phyloP scores from a whole-genome alignment of 1,140 invertebrate species.

The Pristionchus pacificus region DNA sequence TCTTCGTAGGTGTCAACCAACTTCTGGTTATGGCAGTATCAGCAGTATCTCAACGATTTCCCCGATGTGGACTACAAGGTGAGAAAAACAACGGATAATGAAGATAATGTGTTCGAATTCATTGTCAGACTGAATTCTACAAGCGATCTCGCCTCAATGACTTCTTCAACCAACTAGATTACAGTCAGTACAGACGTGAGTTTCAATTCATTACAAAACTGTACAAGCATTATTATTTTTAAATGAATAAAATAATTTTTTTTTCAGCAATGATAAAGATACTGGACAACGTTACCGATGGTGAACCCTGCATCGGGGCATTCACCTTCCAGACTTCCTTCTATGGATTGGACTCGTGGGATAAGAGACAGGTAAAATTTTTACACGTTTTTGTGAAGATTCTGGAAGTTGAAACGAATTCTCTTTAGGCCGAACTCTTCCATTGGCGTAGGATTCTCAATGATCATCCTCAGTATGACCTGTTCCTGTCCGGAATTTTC shows the following conservation, averaged over 20 bases:
- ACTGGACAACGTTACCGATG: conserved; percentile 42
- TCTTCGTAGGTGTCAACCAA: conserved; percentile 44
- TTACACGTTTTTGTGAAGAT: background rate
- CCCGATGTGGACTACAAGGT: conserved; percentile 46
- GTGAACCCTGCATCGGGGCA: conserved; percentile 53
- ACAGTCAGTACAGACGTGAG: conserved; percentile 54
- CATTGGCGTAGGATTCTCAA: conserved; percentile 50
- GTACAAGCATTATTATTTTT: conserved; percentile 10
- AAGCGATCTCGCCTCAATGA: conserved; percentile 48
- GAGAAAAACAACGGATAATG: background rate
- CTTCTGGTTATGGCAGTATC: conserved; percentile 57
- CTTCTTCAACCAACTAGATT: conserved; percentile 55
- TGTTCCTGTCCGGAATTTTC: conserved; percentile 54
- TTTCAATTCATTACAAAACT: too few species aligned
- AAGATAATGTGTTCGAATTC: background rate
- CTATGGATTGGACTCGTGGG: conserved; percentile 56
- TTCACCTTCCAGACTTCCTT: conserved; percentile 57
- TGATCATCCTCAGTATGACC: conserved; percentile 54
- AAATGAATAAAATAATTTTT: background rate
- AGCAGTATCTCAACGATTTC: conserved; percentile 55
- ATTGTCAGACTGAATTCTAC: conserved; percentile 47
- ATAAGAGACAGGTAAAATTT: conserved; percentile 46
- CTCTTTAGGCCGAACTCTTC: conserved; percentile 46
- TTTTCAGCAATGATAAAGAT: conserved; percentile 49
- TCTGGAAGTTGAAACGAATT: background rate